Evolutionary conservation across 2,113 vertebrate genomes (phyloP), one percentile per base, ranked within the genome.

Genomic region (Apteryx mantelli): DNA sequence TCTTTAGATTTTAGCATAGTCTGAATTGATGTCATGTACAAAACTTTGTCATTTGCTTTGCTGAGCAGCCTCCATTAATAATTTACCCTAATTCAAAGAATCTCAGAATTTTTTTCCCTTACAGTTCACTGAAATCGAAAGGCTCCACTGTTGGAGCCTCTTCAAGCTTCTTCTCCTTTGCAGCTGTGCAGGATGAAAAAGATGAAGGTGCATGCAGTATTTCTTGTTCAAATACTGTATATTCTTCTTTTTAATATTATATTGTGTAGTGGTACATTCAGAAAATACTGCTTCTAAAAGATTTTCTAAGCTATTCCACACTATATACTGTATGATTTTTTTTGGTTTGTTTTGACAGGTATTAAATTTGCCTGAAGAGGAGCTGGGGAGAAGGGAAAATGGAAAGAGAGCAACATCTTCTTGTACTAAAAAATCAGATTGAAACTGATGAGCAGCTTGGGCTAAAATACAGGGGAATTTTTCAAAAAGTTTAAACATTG

Each of bases 271-370:
- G 11, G 11, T 46, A 13, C 11, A 26, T 46, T 55, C 16, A 58
- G 32, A 17, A 79, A 86, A 30, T 36, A 6, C 5, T 81, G 56
- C 58, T 69, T 20, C 24, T 40, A 53, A 5, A 26, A 70, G 9
- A 2, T 44, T 38, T 73, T 83, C 44, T 73, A 89, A 78, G 26
- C 5, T 53, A 32, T 44, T 42, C 19, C 10, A 63, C 3, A n/a
- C 12, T 4, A 24, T 38, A 40, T 12, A 65, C 1, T 30, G 3
- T 38, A 4, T 40, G 6, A 5, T 1, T 0, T 30, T 16, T 82
- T 21, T 18, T 26, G 63, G 10, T 58, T 32, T 56, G 1, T 60
- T 94, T 83, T 75, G 14, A 18, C 13, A 74, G 61, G 15, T 40
- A 61, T 61, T 74, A 8, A 2, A 11, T 74, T 52, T 66, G 6